A percentile compares a stretch with the other conserved stretches of the same genome.
Evolutionary conservation across 2,888 invertebrate genomes (phyloP).

Genomic region (Agriotes lineatus): DNA sequence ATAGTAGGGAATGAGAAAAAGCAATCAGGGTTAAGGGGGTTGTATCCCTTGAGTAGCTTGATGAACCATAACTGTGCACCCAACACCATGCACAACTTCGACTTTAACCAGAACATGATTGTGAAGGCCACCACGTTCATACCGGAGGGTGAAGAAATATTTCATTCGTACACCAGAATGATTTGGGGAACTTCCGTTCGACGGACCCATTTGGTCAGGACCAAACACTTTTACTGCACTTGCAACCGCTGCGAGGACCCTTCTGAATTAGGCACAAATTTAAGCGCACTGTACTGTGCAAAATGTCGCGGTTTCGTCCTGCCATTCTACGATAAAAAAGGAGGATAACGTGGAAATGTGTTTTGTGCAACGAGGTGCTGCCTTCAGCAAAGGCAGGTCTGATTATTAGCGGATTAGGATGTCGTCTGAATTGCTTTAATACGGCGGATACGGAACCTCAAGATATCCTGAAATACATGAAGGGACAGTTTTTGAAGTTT

Average conservation of each 20-base stretch:
- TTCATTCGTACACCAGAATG: conserved; percentile 75
- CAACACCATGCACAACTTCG: conserved; percentile 75
- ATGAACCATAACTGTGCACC: conserved; percentile 80
- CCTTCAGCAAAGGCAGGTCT: conserved; percentile 68
- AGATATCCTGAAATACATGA: conserved; percentile 71
- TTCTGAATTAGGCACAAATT: conserved; percentile 71
- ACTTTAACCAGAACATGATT: conserved; percentile 70
- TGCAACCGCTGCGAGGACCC: conserved; percentile 77
- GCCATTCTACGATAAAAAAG: conserved; percentile 70
- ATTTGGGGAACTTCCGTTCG: conserved; percentile 78
- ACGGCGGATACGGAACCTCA: conserved; percentile 68
- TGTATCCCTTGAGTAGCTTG: conserved; percentile 76
- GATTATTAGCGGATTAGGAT: conserved; percentile 69
- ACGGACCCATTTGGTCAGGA: conserved; percentile 72
- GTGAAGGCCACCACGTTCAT: conserved; percentile 73
- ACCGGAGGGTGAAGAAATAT: conserved; percentile 73
- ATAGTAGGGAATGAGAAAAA: conserved; percentile 63
- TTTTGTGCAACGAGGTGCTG: conserved; percentile 68
- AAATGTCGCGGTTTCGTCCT: conserved; percentile 71
- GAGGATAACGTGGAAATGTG: conserved; percentile 72
- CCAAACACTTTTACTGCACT: conserved; percentile 77
- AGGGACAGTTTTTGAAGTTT: conserved; percentile 68
- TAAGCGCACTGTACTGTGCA: conserved; percentile 60
- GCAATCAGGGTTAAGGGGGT: conserved; percentile 68
- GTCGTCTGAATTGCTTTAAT: conserved; percentile 69